phyloP scores from a whole-genome alignment of 2,888 invertebrate species.

The Margaritifera margaritifera region DNA sequence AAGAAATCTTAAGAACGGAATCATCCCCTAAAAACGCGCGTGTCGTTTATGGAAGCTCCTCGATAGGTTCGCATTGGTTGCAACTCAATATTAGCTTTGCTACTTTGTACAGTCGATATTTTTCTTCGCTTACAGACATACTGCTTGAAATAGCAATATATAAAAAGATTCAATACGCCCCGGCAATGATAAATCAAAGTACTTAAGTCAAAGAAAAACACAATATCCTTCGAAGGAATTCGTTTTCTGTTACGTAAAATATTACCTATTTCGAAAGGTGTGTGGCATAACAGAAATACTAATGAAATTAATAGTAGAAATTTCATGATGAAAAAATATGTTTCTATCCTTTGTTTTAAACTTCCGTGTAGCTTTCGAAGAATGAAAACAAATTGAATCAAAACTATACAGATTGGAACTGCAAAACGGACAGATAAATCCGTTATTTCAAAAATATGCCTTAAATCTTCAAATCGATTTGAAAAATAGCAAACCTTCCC shows the following conservation, averaged over 20 bases:
- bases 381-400: constrained; percentile 34
- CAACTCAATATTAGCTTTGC: constrained; percentile 14
- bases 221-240: constrained; percentile 2
- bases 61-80: constrained; percentile 13
- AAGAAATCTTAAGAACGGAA: no score
- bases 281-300: constrained; percentile 39
- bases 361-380: constrained; percentile 34
- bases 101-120: constrained; percentile 7
- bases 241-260: constrained; percentile 35
- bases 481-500: constrained; percentile 45
- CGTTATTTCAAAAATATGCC: constrained; percentile 45
- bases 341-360: constrained; percentile 40
- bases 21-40: background rate
- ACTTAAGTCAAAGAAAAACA: constrained; percentile 29
- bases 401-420: constrained; percentile 36
- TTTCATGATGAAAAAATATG: constrained; percentile 48
- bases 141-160: constrained; percentile 61
- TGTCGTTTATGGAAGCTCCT: constrained; percentile 12
- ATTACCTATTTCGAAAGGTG: constrained; percentile 54
- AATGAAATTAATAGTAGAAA: constrained; percentile 43
- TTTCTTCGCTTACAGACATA: constrained; percentile 51
- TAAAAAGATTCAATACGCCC: constrained; percentile 56
- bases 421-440: constrained; percentile 54
- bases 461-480: constrained; percentile 47
- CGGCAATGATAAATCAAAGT: constrained; percentile 38